Base-by-base conservation (phyloP, 1,140 invertebrate genomes). In the Nebria ingens region DNA sequence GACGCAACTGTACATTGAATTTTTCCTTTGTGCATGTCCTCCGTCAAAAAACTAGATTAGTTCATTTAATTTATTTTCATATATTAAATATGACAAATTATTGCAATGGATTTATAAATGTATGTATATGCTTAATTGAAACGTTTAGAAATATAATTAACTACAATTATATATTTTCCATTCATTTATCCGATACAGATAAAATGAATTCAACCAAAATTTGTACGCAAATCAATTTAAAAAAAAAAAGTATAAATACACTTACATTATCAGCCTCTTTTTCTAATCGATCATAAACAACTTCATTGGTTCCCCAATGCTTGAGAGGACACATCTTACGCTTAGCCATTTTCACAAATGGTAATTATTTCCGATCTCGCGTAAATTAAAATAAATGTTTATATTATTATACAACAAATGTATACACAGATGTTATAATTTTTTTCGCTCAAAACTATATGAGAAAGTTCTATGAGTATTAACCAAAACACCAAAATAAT, bases 371-470 rank as follows among this genome's bases (percentile, higher is more conserved):
- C 29, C 11, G 11, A 1, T 19, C 51, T 22, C 25, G 52, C 13
- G 25, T 40, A 52, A 21, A 12, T n/a, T 15, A 12, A 51, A 42
- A 42, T 21, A 59, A 57, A 63, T 61, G 71, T 70, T 65, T 64
- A 22, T 63, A 61, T 40, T 61, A 63, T 11, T 53, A 51, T 29
- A 71, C 68, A 21, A 55, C 59, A n/a, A n/a, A n/a, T 25, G 58
- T 56, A 56, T 68, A 64, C 25, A 45, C 70, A 64, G 12, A 57
- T 64, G 53, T 61, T 58, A 55, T 60, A 64, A 40, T 64, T 63
- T 51, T 66, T 66, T 53, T 72, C 71, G 56, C 66, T 67, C 66
- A 70, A 29, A 71, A 58, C 71, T 72, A 68, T 72, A 61, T 15
- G 69, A 66, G 2, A 73, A 59, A 62, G n/a, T 34, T 34, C 71